Evolutionary conservation across 2,888 invertebrate species (phyloP), one percentile per base, ranked within the genome.

Genomic region (Beris morrisii): DNA sequence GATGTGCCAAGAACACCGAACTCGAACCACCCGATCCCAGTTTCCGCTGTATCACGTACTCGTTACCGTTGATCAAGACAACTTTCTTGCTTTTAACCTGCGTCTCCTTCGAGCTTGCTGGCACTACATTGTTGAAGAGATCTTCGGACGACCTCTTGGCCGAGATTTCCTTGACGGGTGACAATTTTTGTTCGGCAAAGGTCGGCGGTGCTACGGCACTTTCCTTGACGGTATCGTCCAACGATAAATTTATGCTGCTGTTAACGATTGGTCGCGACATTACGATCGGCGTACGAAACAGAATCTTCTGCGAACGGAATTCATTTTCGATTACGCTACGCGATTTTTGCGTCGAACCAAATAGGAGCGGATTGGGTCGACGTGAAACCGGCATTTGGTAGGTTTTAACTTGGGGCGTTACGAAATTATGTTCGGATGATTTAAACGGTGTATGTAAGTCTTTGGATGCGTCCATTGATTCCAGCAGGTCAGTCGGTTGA

Each of bases 11-110:
- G 64, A 75, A 89, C 4, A 96, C 96, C 78, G 91, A 88, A 75
- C 95, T 93, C 65, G 94, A 94, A 48, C 95, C 96, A n/a, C 96
- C 96, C 72, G 85, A 86, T 0, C 97, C 97, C 55, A 96, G 81
- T 73, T 87, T 84, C 70, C 88, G 89, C 12, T 92, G 82, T 59
- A 92, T 85, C 69, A 86, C 82, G 79, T 94, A 97, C 31, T 86
- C 84, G 58, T 85, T 86, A 30, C 86, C 85, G 70, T 93, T 93
- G 2, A 96, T 89, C 45, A 74, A 79, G 12, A 88, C 82, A 13
- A 82, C 83, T 72, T 84, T 85, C 13, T 71, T 61, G 61, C 75
- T 74, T 12, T 12, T 32, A 3, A 12, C n/a, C 32, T 50, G 15
- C 22, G 32, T 38, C 46, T 12, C 12, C 59, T 45, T 30, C 28